Percentiles rank a stretch among this genome's conserved stretches.
Evolutionary conservation across 1,140 invertebrate genomes (phyloP).

Genomic region (Philopotamus ludificatus): DNA sequence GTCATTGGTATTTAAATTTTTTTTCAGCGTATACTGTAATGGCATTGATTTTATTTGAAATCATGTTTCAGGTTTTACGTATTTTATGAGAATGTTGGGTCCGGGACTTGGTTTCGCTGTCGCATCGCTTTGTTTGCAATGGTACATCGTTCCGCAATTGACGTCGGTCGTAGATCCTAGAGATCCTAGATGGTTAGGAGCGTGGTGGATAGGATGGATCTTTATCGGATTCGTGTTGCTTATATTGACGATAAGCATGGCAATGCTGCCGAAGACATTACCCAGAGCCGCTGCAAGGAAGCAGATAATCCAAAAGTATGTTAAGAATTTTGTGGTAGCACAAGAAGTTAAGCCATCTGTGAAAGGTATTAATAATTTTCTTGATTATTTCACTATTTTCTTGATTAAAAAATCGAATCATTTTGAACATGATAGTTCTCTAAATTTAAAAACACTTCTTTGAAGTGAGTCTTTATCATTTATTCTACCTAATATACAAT

Average conservation of each 20-base stretch:
- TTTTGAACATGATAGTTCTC: too few relatives aligned
- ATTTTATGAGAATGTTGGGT: conserved; percentile 68
- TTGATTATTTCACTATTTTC: neutral
- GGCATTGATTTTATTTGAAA: neutral
- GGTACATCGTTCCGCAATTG: conserved; percentile 68
- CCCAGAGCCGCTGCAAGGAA: conserved; percentile 60
- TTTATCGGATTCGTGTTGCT: conserved; percentile 64
- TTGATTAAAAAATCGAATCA: too few relatives aligned
- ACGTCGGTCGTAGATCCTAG: conserved; percentile 65
- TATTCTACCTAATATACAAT: too few relatives aligned
- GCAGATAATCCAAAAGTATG: conserved; percentile 49
- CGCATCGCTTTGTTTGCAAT: conserved; percentile 67
- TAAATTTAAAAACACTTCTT: too few relatives aligned
- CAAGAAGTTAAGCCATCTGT: conserved; percentile 46
- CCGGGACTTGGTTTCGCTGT: conserved; percentile 70
- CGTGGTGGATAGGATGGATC: conserved; percentile 81
- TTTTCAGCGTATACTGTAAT: neutral
- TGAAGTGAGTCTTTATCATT: too few relatives aligned
- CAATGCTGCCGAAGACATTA: conserved; percentile 65
- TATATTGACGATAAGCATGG: conserved; percentile 61
- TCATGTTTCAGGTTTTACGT: conserved; percentile 63
- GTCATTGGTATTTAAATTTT: conserved; percentile 56
- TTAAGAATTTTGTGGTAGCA: conserved; percentile 44
- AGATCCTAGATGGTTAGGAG: conserved; percentile 74
- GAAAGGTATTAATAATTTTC: conserved; percentile 42